phyloP scores from a whole-genome alignment of 1,140 invertebrate genomes.

The Papilio xuthus region DNA sequence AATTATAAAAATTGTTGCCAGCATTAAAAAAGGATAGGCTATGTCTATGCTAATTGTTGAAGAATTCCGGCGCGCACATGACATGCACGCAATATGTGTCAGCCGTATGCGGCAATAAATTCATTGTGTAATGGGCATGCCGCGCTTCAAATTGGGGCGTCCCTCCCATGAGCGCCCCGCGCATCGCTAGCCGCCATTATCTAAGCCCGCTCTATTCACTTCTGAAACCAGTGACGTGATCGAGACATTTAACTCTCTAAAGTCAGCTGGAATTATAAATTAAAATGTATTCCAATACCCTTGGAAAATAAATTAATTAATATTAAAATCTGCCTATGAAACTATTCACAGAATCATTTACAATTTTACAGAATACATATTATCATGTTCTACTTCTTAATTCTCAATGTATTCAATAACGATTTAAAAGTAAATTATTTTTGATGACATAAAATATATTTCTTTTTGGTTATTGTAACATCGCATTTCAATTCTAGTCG shows the following conservation, averaged over 20 bases:
- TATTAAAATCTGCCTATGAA: conserved; percentile 10
- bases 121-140: conserved; percentile 76
- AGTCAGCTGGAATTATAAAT: background rate
- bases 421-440: background rate
- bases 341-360: background rate
- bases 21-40: conserved; percentile 16
- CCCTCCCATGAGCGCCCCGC: conserved; percentile 75
- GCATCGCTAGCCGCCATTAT: conserved; percentile 64
- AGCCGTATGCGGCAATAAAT: conserved; percentile 76
- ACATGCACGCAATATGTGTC: conserved; percentile 76
- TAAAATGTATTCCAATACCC: background rate
- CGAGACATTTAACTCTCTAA: conserved; percentile 21
- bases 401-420: background rate
- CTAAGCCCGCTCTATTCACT: conserved; percentile 66
- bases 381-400: background rate
- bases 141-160: conserved; percentile 75
- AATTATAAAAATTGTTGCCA: conserved; percentile 26
- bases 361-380: background rate
- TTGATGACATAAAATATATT: background rate
- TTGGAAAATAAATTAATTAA: conserved; percentile 8
- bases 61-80: conserved; percentile 65
- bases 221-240: conserved; percentile 54
- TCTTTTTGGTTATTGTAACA: background rate
- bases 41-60: conserved; percentile 59
- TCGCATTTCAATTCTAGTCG: conserved; percentile 37